Evolutionary conservation across 1,140 invertebrate genomes (phyloP), one percentile per base, ranked within the genome.

Genomic region (Diorhabda elongata): DNA sequence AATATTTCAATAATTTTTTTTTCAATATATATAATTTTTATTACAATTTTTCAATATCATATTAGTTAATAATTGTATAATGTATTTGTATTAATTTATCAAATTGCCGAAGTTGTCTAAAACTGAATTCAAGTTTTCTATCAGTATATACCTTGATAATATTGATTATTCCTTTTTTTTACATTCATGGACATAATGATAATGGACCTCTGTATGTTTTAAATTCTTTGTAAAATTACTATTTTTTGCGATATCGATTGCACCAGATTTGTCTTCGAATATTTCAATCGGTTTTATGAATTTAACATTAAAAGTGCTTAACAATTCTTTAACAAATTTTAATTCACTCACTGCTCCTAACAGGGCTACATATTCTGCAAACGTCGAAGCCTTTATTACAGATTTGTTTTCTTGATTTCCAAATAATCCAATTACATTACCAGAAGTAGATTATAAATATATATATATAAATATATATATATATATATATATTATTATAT

Each of bases 401-500:
- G 3, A 8, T 43, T 1, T 64, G 62, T 74, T 81, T 78, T 62
- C 61, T 68, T 64, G 75, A 69, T 77, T 77, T 78, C 71, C 73
- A 72, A 58, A 69, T 3, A 73, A 58, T 64, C 64, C 66, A 42
- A 75, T 73, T 58, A 80, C 59, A 77, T 74, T 77, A 68, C 78
- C 78, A 42, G 77, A n/a, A n/a, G n/a, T n/a, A n/a, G n/a, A n/a
- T n/a, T n/a, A n/a, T n/a, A 70, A 73, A 73, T 81, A 76, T 26
- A 26, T 26, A 26, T 26, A 26, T 26, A 26, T 26, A 26, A 1
- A 26, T 26, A 26, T 26, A 26, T 26, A 26, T 26, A 26, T 26
- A 26, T 26, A 26, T 26, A 26, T 26, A 26, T 26, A 26, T 26
- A n/a, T n/a, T n/a, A n/a, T n/a, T n/a, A n/a, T n/a, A n/a, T n/a